Base-by-base conservation (phyloP, 2,113 vertebrate genomes). In the Aramus guarauna region DNA sequence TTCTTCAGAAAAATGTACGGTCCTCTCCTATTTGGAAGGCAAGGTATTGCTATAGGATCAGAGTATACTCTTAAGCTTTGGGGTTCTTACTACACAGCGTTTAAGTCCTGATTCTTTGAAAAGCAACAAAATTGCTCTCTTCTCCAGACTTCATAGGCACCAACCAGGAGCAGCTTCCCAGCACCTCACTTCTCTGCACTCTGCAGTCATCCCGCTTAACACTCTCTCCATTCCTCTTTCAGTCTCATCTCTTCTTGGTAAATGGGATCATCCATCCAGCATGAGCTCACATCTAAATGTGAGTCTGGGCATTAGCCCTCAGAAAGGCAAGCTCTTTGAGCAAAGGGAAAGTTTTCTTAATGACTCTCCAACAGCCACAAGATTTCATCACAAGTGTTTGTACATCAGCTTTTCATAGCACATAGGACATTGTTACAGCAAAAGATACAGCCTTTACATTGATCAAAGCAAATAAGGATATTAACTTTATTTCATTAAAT, bases 181-280 rank as follows among this genome's bases (percentile, higher is more conserved):
- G 3, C 22, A 59, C 43, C 55, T 62, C 64, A 1, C 10, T 16
- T 21, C 73, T 67, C 15, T 26, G 41, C 39, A 41, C 45, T 32
- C 59, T 36, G 45, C 45, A 23, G 47, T 3, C 16, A 1, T 26
- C 59, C 15, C 0, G 0, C 52, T 48, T 45, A 26, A 15, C 2
- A 1, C 0, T 0, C 15, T 13, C 45, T 50, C 41, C 34, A 3
- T 1, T 91, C 48, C 43, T 69, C 53, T 37, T 21, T 30, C 60
- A n/a, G 67, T 26, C 55, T 39, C 47, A 22, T 4, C 18, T 80
- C 72, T n/a, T 29, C 16, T 12, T 15, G 32, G 15, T 11, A 37
- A 82, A 55, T 3, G 1, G 24, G 22, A 56, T 47, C 43, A 86
- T 5, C 52, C 66, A 32, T 1, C 41, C 53, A 43, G 62, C 43